These are phyloP conservation scores for Melanchra persicariae DNA, from an alignment of 2,888 invertebrate species.

Conservation along the genomic window DNA sequence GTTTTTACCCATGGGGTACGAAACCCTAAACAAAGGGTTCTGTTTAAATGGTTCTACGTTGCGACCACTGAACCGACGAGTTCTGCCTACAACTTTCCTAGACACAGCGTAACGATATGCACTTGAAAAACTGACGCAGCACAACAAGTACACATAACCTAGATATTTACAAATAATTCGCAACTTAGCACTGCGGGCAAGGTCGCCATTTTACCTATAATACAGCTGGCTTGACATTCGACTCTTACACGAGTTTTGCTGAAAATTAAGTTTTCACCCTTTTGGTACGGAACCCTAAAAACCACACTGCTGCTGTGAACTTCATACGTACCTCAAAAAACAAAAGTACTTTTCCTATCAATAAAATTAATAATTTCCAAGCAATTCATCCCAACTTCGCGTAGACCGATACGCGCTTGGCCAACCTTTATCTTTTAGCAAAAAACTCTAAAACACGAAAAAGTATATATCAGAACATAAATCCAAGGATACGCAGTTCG, in stretches of 20 bases:
- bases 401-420: not conserved
- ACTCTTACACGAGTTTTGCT: slow-evolving; percentile 34
- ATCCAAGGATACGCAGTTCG: slow-evolving; percentile 36
- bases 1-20: too few species aligned
- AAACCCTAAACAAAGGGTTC: too few species aligned
- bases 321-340: too few species aligned
- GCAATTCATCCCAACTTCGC: not conserved
- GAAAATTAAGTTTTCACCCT: too few species aligned
- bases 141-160: slow-evolving; percentile 32
- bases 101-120: not conserved
- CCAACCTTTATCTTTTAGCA: not conserved
- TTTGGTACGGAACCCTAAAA: too few species aligned
- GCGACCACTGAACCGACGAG: not conserved
- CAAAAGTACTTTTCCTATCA: not conserved
- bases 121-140: not conserved
- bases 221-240: slow-evolving; percentile 18
- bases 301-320: too few species aligned
- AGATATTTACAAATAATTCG: slow-evolving; percentile 16
- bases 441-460: slow-evolving; percentile 6
- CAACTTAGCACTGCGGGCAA: slow-evolving; percentile 10
- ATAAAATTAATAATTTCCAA: not conserved
- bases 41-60: too few species aligned
- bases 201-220: slow-evolving; percentile 41
- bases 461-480: slow-evolving; percentile 28
- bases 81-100: not conserved